Base-by-base conservation (phyloP, 2,888 invertebrate species). In the Limnephilus marmoratus region DNA sequence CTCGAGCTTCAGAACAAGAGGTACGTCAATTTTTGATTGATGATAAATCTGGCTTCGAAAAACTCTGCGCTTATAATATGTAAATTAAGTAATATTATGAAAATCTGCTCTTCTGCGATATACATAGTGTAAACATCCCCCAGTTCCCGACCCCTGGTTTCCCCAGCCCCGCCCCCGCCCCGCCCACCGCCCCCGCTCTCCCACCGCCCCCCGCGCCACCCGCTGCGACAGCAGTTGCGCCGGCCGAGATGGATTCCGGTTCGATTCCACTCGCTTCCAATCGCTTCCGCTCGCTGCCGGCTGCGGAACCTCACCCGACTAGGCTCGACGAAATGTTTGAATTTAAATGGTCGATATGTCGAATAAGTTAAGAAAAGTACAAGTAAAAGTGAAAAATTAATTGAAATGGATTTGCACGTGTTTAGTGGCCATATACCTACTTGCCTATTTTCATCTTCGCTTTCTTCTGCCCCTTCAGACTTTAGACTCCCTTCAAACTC, bases 141-240 rank as follows among this genome's bases (percentile, higher is more conserved):
- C 68, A 68, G 15, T 34, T 24, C 18, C 24, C 83, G 18, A 83
- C 37, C 31, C 24, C 41, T 34, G 83, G 24, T 7, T 41, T 31
- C 83, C 83, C 15, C 83, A 37, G 31, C 34, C 83, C 24, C 83
- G 83, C 37, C 83, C 83, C 83, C 83, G 83, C 37, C 37, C 83
- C 83, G 83, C 83, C 37, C 37, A 34, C 83, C 83, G 83, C 83
- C 83, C 31, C 83, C 83, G 83, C 34, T 53, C 53, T 18, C 7
- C 18, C 24, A 9, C 24, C 68, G 5, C 9, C 83, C 37, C 37
- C 37, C 37, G 82, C 82, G 15, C 37, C 24, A 37, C 83, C 4
- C 68, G 24, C n/a, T n/a, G 3, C 24, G 5, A 7, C 68, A 24
- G 24, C 68, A 68, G 68, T 68, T 24, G n/a, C 24, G 24, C 68